phyloP scores from a whole-genome alignment of 2,113 vertebrate genomes.

The Perca schrenkii region DNA sequence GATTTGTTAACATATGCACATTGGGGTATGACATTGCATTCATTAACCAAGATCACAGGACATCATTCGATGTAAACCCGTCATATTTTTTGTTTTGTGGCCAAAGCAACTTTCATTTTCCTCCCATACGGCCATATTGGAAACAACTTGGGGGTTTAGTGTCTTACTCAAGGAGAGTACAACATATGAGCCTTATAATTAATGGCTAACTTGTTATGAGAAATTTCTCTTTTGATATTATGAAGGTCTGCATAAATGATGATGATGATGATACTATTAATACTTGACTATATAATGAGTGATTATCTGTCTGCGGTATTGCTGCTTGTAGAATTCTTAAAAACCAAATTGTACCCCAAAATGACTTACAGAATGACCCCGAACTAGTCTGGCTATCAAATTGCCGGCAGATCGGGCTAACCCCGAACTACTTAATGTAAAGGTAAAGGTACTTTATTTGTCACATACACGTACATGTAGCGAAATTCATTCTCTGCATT shows the following conservation, averaged over 20 bases:
- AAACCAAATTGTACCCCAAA: too few species aligned
- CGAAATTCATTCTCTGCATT: too few species aligned
- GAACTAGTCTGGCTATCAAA: too few species aligned
- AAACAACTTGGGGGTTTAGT: background rate
- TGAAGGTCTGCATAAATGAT: background rate
- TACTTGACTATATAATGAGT: background rate
- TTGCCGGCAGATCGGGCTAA: too few species aligned
- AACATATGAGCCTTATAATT: background rate
- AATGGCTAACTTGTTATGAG: background rate
- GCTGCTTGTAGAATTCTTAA: too few species aligned
- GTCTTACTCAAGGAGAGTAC: background rate
- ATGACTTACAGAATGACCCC: too few species aligned
- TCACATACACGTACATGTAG: too few species aligned
- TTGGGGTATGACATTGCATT: slow-evolving; percentile 38
- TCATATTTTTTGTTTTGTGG: background rate
- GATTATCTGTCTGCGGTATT: background rate
- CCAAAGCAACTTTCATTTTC: background rate
- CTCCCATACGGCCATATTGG: background rate
- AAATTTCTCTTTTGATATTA: background rate
- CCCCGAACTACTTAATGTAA: too few species aligned
- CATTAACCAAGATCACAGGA: slow-evolving; percentile 22
- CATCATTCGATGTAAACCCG: background rate
- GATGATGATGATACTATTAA: background rate
- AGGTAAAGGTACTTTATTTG: too few species aligned
- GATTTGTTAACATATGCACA: slow-evolving; percentile 20